Evolutionary conservation across 2,797 vertebrate genomes (phyloP), one percentile per base, ranked within the genome.

Genomic region (Fundulus diaphanus): DNA sequence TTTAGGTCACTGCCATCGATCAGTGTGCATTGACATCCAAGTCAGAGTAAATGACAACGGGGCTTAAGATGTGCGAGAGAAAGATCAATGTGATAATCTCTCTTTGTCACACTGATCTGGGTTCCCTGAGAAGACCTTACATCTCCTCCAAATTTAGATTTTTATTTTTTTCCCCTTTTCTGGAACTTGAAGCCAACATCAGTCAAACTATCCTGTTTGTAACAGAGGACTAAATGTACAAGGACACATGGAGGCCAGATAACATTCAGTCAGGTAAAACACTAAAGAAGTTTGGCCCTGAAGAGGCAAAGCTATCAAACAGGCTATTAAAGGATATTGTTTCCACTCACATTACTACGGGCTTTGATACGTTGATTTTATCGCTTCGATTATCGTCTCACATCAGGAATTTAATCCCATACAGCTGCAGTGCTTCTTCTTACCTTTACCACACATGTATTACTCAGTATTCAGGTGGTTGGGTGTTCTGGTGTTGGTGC

Each of bases 321-420:
- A 75, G 77, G 46, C 88, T 88, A 87, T 89, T 90, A 90, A 85
- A 81, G 74, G 85, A 84, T 91, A 71, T 65, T 37, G 81, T 92
- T 92, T 89, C 92, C 72, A 65, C 86, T 89, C 46, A 24, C 71
- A 74, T 90, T 88, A 85, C 86, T 57, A 72, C 69, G 83, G 67
- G 77, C 90, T 89, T 87, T 90, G 86, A 91, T 91, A 82, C 83
- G 79, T 77, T 72, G 83, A 87, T 85, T 85, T 85, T 88, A 90
- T 92, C 90, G 89, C 71, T 80, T 73, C 70, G 83, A 80, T 88
- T 90, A 89, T 90, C 88, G 20, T 86, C 84, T 89, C 86, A 79
- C 80, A 88, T 91, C 87, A 80, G 78, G 71, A 83, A 88, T 78
- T 79, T 69, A 86, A 87, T 88, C 82, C 85, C 79, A 87, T 75